A percentile compares a stretch with the other conserved stretches of the same genome.
Conservation (phyloP, 2,888 invertebrate species). For the Halictus quadricinctus region DNA sequence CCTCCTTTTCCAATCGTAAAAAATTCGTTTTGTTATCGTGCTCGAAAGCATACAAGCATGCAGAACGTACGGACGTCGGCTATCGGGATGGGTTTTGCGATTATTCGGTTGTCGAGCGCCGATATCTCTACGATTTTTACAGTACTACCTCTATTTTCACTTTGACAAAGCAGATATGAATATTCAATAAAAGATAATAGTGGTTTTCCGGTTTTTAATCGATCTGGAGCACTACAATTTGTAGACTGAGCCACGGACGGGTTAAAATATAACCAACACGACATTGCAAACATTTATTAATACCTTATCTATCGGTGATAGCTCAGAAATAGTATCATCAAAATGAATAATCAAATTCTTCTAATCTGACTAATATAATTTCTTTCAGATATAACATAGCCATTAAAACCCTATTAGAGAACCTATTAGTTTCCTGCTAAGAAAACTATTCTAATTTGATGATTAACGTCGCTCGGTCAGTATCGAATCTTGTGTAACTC, state of each 20-base stretch:
- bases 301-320: no score
- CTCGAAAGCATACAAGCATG: not conserved
- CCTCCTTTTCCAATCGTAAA: conserved; percentile 1
- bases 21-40: not conserved
- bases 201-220: not conserved
- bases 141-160: not conserved
- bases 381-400: not conserved
- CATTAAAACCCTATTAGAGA: not conserved
- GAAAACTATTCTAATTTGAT: not conserved
- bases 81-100: not conserved
- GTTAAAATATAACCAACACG: no score
- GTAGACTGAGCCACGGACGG: not conserved
- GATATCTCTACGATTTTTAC: not conserved
- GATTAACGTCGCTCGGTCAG: not conserved
- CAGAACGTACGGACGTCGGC: not conserved
- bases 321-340: no score
- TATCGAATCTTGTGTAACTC: not conserved
- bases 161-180: not conserved
- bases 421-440: not conserved
- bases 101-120: not conserved
- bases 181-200: not conserved
- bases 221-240: not conserved
- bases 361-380: not conserved
- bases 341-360: not conserved
- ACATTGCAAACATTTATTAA: no score